phyloP scores from a whole-genome alignment of 2,797 vertebrate genomes.

The Hippocampus kuda region DNA sequence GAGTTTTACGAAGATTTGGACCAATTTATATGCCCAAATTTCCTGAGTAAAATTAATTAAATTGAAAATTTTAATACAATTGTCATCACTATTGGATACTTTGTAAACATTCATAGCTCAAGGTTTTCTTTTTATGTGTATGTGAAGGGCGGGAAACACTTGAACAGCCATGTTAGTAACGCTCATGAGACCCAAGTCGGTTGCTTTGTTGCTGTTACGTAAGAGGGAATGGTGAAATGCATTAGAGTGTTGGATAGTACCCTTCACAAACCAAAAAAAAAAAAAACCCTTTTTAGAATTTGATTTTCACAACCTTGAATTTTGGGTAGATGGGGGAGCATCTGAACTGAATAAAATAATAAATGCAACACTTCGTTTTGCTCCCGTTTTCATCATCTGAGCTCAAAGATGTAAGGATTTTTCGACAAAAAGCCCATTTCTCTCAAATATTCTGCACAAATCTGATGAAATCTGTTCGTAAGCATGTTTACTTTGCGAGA shows the following conservation, averaged over 20 bases:
- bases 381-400: not conserved
- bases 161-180: not conserved
- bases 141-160: not conserved
- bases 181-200: not conserved
- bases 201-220: constrained; percentile 7
- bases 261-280: constrained; percentile 5
- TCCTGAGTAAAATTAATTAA: not conserved
- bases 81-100: not conserved
- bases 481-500: not conserved
- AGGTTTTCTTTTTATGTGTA: constrained; percentile 1
- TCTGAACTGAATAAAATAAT: not conserved
- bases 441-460: not conserved
- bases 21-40: not conserved
- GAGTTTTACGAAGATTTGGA: not conserved
- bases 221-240: not conserved
- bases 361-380: not conserved
- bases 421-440: not conserved
- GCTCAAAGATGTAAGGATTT: not conserved
- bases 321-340: not conserved
- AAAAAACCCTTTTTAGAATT: constrained; percentile 24
- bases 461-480: not conserved
- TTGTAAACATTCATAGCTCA: not conserved
- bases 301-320: not conserved
- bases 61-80: not conserved
- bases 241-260: not conserved